phyloP scores from a whole-genome alignment of 1,140 invertebrate genomes.

The Drosophila melanogaster region Release_6_plus_ISO1_MT NC_004354.4:1169501-1170000 shows the following conservation, averaged over 20 bases:
- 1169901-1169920: constrained; percentile 8
- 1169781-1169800: constrained; percentile 2
- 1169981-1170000: background rate
- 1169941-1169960: constrained; percentile 12
- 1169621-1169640: constrained; percentile 14
- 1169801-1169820: constrained; percentile 1
- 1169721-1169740: background rate
- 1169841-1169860: constrained; percentile 17
- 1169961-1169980: constrained; percentile 4
- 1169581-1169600: no score
- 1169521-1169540: no score
- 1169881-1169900: constrained; percentile 21
- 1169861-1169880: constrained; percentile 27
- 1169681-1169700: background rate
- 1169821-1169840: constrained; percentile 8
- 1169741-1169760: background rate
- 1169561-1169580: background rate
- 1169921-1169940: constrained; percentile 30
- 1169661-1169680: background rate
- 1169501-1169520: no score
- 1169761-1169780: no score
- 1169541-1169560: background rate
- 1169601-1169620: background rate
- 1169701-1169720: constrained; percentile 1
- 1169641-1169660: no score